Evolutionary conservation across 1,140 invertebrate species (phyloP), one percentile per base, ranked within the genome.

Genomic region (Hetaerina americana): DNA sequence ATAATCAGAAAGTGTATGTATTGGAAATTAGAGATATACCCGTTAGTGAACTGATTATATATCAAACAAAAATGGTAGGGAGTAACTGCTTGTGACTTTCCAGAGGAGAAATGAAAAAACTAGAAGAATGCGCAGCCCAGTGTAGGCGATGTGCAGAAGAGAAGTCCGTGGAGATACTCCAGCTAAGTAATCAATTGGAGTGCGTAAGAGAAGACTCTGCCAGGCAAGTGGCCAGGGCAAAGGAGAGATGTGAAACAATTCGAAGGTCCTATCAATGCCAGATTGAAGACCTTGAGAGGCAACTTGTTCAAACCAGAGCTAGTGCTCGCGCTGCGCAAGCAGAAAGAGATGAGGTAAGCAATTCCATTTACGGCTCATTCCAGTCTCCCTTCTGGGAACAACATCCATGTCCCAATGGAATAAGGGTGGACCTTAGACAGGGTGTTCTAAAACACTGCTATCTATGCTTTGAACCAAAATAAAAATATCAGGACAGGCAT

Each of bases 181-280:
- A 89, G 74, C 78, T 91, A 0, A 84, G 85, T 57, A 57, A 57
- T 57, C 40, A 57, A n/a, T 57, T 57, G 40, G 40, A 57, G 10
- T 18, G 28, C n/a, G 81, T 89, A 8, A 79, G 90, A 3, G 88
- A 90, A 69, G 89, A 92, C 75, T 88, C 88, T 0, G 88, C 89
- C 0, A 82, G 90, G 67, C 89, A 90, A 72, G 83, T 92, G 0
- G 83, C 85, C 0, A 82, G 88, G 18, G 85, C 86, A 10, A 89
- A 89, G 72, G 88, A 89, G 68, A 82, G 89, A 40, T 86, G 86
- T 10, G 90, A 92, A 73, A 82, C 82, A 0, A 80, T 86, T 1
- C 82, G 85, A 31, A 78, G 81, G 74, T 81, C 82, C 12, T 82
- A 87, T 77, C 88, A 89, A 77, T 84, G 83, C 26, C 85, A 89